Percentiles rank a stretch among this genome's conserved stretches.
Evolutionary conservation across 2,797 vertebrate species (phyloP).

Genomic region (Trichosurus vulpecula): DNA sequence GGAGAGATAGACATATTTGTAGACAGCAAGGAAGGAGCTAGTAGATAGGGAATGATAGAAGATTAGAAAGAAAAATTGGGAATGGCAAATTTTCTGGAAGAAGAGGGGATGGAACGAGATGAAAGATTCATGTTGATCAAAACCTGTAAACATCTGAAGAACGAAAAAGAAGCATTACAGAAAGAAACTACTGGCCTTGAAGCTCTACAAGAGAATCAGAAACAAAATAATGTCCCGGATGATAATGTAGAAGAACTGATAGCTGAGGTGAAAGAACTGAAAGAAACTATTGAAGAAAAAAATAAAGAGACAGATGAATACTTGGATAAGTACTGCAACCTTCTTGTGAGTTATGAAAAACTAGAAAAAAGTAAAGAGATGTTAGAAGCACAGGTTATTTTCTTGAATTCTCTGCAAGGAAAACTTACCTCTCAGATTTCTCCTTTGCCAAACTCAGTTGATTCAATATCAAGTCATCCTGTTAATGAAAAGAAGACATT

Average conservation of each 20-base stretch:
- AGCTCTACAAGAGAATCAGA: slow-evolving; percentile 72
- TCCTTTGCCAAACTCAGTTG: slow-evolving; percentile 44
- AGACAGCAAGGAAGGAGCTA: too few species aligned
- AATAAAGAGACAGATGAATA: slow-evolving; percentile 90
- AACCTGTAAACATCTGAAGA: slow-evolving; percentile 90
- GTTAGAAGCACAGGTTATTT: slow-evolving; percentile 85
- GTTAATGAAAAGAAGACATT: slow-evolving; percentile 60
- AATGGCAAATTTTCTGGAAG: too few species aligned
- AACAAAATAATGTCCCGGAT: slow-evolving; percentile 73
- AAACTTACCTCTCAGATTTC: slow-evolving; percentile 43
- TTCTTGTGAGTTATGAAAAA: slow-evolving; percentile 90
- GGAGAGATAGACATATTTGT: too few species aligned
- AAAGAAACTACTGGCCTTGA: slow-evolving; percentile 79
- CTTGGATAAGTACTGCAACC: slow-evolving; percentile 91
- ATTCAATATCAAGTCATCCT: slow-evolving; percentile 29
- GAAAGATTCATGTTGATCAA: slow-evolving; percentile 85
- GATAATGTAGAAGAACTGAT: slow-evolving; percentile 78
- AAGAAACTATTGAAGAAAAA: slow-evolving; percentile 86
- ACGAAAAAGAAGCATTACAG: slow-evolving; percentile 88
- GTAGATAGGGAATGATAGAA: too few species aligned
- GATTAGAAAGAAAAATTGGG: too few species aligned
- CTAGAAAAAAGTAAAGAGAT: slow-evolving; percentile 89
- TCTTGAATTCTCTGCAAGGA: slow-evolving; percentile 78
- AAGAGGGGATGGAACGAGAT: too few species aligned
- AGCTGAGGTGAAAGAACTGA: slow-evolving; percentile 87